Evolutionary conservation across 2,113 vertebrate species (phyloP).

Genomic region (Xerus inauris): DNA sequence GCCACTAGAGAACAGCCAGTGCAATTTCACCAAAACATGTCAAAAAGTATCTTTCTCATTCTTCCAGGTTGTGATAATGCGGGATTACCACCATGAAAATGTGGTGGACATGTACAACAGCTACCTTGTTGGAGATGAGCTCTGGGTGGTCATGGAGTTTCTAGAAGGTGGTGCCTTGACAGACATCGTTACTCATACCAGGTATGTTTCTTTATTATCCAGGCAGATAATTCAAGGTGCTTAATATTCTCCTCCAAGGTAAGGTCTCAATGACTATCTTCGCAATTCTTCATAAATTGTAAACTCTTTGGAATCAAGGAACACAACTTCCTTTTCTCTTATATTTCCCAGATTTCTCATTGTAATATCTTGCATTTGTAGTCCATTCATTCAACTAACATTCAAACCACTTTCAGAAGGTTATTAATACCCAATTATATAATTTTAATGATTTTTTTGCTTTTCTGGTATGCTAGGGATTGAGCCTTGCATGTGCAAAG

Average conservation of each 20-base stretch:
- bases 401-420: not conserved
- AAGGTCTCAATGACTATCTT: not conserved
- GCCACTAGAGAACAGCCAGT: not conserved
- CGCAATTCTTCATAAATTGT: not conserved
- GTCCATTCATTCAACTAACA: not conserved
- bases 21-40: not conserved
- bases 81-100: slow-evolving; percentile 99
- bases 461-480: not conserved
- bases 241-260: not conserved
- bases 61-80: slow-evolving; percentile 97
- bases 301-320: not conserved
- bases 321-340: not conserved
- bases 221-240: not conserved
- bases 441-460: not conserved
- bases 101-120: slow-evolving; percentile 99
- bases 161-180: slow-evolving; percentile 98
- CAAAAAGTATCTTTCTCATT: slow-evolving; percentile 53
- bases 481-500: not conserved
- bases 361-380: not conserved
- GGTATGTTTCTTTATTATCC: slow-evolving; percentile 85
- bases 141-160: slow-evolving; percentile 99
- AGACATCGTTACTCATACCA: slow-evolving; percentile 98
- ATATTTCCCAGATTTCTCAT: not conserved
- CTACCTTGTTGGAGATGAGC: slow-evolving; percentile 96
- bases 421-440: not conserved